These are phyloP conservation scores for Nomada hirtipes DNA, from an alignment of 2,888 invertebrate species.

Conservation along the genomic window DNA sequence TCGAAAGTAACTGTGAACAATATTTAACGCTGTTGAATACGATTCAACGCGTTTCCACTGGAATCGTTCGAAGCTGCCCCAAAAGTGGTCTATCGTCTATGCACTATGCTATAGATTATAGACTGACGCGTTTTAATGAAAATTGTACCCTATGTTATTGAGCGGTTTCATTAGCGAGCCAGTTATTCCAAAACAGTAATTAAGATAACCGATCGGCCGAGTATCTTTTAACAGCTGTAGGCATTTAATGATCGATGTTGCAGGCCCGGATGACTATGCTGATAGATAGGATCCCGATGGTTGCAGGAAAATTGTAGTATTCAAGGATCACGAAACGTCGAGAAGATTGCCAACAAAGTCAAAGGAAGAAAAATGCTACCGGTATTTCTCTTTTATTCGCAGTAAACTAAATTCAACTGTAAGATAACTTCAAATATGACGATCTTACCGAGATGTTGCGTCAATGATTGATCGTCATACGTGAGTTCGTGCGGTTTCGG, in stretches of 20 bases:
- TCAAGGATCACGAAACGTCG: background rate
- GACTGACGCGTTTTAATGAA: constrained; percentile 14
- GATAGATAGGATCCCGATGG: background rate
- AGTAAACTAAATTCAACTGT: no score
- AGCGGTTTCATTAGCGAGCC: constrained; percentile 5
- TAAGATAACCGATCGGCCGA: constrained; percentile 41
- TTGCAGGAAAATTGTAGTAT: background rate
- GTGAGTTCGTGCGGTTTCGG: no score
- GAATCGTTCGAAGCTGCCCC: background rate
- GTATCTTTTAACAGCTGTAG: constrained; percentile 18
- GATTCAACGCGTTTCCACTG: background rate
- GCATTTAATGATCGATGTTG: constrained; percentile 25
- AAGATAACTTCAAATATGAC: no score
- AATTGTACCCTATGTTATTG: constrained; percentile 8
- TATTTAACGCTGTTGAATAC: background rate
- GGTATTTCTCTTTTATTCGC: no score
- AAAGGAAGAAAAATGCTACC: no score
- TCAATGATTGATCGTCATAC: no score
- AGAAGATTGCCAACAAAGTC: background rate
- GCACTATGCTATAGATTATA: background rate
- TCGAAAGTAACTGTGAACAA: background rate
- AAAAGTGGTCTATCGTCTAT: background rate
- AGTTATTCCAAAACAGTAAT: constrained; percentile 33
- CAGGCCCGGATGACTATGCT: background rate
- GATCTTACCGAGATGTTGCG: no score